These are phyloP conservation scores for Sciurus vulgaris DNA, from an alignment of 2,797 vertebrate genomes.

Conservation along the genomic window DNA sequence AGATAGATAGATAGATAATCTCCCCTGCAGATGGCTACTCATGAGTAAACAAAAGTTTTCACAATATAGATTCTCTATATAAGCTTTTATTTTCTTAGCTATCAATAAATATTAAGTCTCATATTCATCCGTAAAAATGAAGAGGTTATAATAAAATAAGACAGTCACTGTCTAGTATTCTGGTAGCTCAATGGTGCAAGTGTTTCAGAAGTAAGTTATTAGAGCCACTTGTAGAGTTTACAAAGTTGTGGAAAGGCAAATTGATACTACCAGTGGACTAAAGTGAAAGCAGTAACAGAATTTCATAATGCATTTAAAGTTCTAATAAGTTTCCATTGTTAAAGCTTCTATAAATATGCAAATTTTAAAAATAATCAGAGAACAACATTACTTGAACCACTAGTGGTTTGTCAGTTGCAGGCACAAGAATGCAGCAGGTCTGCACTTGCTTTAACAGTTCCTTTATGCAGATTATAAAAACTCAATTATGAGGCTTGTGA, in stretches of 20 bases:
- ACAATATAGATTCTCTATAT: background rate
- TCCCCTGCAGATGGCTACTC: background rate
- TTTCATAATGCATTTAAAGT: background rate
- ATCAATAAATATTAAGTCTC: background rate
- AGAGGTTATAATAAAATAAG: constrained; percentile 16
- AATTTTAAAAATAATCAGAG: background rate
- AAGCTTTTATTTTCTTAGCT: background rate
- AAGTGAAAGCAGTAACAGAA: background rate
- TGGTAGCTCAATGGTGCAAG: background rate
- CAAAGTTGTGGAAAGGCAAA: constrained; percentile 27
- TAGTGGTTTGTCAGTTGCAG: background rate
- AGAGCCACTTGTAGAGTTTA: background rate
- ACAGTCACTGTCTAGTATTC: background rate
- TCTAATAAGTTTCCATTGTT: background rate
- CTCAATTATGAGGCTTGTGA: background rate
- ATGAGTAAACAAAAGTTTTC: background rate
- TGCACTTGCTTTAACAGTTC: background rate
- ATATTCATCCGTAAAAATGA: background rate
- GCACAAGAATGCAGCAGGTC: background rate
- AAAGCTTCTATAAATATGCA: background rate
- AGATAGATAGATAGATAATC: background rate
- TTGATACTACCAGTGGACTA: background rate
- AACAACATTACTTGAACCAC: background rate
- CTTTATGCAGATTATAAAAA: background rate
- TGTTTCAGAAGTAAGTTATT: background rate